A percentile compares a stretch with the other conserved stretches of the same genome.
Conservation (phyloP, 2,113 vertebrate genomes). For the Heteronetta atricapilla region DNA sequence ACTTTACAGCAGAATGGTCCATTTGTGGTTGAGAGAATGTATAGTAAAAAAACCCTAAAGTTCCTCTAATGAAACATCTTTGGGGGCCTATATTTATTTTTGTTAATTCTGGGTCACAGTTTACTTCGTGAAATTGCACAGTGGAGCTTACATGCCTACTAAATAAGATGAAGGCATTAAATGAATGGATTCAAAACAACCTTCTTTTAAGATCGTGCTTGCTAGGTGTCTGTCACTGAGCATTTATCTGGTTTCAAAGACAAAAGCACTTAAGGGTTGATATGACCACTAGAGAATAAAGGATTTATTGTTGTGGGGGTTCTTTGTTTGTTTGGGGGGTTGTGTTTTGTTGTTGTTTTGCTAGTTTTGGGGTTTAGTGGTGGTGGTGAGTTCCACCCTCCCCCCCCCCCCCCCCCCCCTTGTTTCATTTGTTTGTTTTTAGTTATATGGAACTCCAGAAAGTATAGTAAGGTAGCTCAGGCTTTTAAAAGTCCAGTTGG, state of each 20-base stretch:
- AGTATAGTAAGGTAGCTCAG: neutral
- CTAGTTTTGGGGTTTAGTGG: neutral
- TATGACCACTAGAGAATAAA: neutral
- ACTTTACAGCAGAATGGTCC: neutral
- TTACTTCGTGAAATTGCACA: neutral
- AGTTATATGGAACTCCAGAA: neutral
- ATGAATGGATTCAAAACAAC: neutral
- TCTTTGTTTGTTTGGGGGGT: neutral
- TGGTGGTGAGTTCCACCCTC: too few relatives aligned
- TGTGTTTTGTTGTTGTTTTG: neutral
- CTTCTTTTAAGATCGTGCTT: neutral
- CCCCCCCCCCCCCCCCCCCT: too few relatives aligned
- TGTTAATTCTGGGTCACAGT: neutral
- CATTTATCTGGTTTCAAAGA: neutral
- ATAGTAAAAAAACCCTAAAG: neutral
- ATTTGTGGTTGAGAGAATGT: neutral
- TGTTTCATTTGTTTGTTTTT: neutral
- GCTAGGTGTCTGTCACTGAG: neutral
- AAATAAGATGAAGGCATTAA: neutral
- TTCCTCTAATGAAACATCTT: neutral
- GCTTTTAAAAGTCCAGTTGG: neutral
- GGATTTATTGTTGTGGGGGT: neutral
- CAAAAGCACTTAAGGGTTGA: neutral
- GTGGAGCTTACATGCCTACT: neutral
- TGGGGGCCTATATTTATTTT: neutral